These are phyloP conservation scores for Cosmopolites sordidus DNA, from an alignment of 2,888 invertebrate genomes.

Conservation along the genomic window DNA sequence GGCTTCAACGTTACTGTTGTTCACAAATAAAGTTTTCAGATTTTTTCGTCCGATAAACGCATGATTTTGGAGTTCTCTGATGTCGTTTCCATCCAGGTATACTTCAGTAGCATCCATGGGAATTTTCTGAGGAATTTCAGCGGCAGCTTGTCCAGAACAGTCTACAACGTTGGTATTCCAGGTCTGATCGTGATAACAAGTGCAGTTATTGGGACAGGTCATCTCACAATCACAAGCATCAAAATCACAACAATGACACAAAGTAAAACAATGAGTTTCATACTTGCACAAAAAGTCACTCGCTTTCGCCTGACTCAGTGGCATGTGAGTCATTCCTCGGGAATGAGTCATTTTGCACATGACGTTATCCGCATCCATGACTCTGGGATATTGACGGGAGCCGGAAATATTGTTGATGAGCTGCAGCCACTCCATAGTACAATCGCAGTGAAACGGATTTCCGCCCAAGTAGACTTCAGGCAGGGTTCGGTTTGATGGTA, in stretches of 20 bases:
- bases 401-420: slow-evolving; percentile 81
- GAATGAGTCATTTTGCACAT: slow-evolving; percentile 84
- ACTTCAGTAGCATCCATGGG: slow-evolving; percentile 94
- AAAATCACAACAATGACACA: slow-evolving; percentile 94
- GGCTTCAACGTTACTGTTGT: slow-evolving; percentile 76
- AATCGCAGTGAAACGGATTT: slow-evolving; percentile 92
- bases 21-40: slow-evolving; percentile 79
- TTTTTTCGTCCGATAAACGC: slow-evolving; percentile 88
- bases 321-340: slow-evolving; percentile 73
- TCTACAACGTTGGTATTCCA: slow-evolving; percentile 92
- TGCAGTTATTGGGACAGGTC: slow-evolving; percentile 91
- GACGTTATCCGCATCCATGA: slow-evolving; percentile 85
- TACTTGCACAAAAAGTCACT: slow-evolving; percentile 89
- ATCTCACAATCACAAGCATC: slow-evolving; percentile 96
- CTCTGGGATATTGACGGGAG: slow-evolving; percentile 77
- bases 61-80: slow-evolving; percentile 78
- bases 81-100: slow-evolving; percentile 85
- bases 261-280: slow-evolving; percentile 88
- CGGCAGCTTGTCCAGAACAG: slow-evolving; percentile 75
- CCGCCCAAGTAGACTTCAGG: slow-evolving; percentile 89
- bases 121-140: slow-evolving; percentile 76
- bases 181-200: slow-evolving; percentile 90
- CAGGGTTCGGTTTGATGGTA: slow-evolving; percentile 66
- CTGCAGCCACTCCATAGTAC: slow-evolving; percentile 93
- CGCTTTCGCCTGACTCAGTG: slow-evolving; percentile 70